Evolutionary conservation across 2,888 invertebrate genomes (phyloP).

Genomic region (Eupithecia dodoneata): DNA sequence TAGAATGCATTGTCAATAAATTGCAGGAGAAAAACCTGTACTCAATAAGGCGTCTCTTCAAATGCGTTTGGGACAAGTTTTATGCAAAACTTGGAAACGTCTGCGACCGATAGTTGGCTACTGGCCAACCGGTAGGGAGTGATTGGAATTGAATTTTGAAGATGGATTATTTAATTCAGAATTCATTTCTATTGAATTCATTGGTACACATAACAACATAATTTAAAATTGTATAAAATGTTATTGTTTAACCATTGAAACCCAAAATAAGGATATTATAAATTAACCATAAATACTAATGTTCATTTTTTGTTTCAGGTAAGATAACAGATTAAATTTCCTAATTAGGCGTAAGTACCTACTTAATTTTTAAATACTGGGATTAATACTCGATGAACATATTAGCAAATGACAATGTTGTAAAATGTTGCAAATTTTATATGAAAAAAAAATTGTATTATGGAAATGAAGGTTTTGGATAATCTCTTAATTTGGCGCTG

Average conservation of each 20-base stretch:
- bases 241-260: not conserved
- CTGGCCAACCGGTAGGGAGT: slow-evolving; percentile 57
- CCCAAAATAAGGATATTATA: not conserved
- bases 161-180: slow-evolving; percentile 3
- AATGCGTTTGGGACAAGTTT: slow-evolving; percentile 67
- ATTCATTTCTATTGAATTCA: slow-evolving; percentile 2
- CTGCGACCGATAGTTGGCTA: slow-evolving; percentile 64
- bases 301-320: not conserved
- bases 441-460: too few relatives aligned
- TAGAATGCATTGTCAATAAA: slow-evolving; percentile 56
- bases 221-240: not conserved
- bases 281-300: not conserved
- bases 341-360: not conserved
- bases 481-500: too few relatives aligned
- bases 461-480: too few relatives aligned
- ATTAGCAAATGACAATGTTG: too few relatives aligned
- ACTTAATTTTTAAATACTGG: not conserved
- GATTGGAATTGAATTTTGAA: slow-evolving; percentile 40
- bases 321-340: not conserved
- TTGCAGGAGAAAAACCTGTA: slow-evolving; percentile 47
- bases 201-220: not conserved
- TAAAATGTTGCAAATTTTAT: too few relatives aligned
- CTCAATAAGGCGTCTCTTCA: slow-evolving; percentile 61
- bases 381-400: not conserved
- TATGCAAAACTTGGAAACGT: slow-evolving; percentile 69